phyloP scores from a whole-genome alignment of 1,140 invertebrate genomes.

The Leptinotarsa defecta region DNA sequence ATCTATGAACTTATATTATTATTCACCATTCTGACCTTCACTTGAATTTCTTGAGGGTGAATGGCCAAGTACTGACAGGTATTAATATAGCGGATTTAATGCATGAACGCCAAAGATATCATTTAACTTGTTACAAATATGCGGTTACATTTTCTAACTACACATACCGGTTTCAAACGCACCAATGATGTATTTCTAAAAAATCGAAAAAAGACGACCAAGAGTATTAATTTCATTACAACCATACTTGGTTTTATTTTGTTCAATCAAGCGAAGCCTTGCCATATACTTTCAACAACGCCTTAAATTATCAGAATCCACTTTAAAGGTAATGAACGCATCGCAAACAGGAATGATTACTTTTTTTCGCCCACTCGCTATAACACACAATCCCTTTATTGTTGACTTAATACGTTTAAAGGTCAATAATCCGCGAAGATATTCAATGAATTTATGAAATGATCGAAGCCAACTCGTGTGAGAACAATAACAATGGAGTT shows the following conservation, averaged over 20 bases:
- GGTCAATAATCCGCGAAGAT: constrained; percentile 14
- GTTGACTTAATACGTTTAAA: constrained; percentile 26
- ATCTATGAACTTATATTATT: no score
- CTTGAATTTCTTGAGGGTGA: no score
- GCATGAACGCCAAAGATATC: not conserved
- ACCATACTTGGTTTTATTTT: constrained; percentile 23
- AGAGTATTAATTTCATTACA: constrained; percentile 20
- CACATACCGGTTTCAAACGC: not conserved
- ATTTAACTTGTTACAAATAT: not conserved
- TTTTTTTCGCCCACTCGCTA: constrained; percentile 8
- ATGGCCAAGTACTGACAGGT: not conserved
- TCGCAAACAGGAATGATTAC: constrained; percentile 25
- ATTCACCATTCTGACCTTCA: no score
- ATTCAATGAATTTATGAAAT: constrained; percentile 11
- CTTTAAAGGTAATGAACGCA: constrained; percentile 23
- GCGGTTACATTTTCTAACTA: not conserved
- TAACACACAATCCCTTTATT: constrained; percentile 25
- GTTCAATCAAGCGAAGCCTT: constrained; percentile 16
- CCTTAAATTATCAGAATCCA: constrained; percentile 22
- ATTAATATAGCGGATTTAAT: not conserved
- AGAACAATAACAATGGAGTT: not conserved
- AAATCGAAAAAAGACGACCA: constrained; percentile 10
- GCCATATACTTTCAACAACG: constrained; percentile 19
- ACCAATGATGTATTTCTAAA: not conserved
- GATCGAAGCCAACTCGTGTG: not conserved